These are phyloP conservation scores for Columbina picui DNA, from an alignment of 2,113 vertebrate species.

Conservation along the genomic window DNA sequence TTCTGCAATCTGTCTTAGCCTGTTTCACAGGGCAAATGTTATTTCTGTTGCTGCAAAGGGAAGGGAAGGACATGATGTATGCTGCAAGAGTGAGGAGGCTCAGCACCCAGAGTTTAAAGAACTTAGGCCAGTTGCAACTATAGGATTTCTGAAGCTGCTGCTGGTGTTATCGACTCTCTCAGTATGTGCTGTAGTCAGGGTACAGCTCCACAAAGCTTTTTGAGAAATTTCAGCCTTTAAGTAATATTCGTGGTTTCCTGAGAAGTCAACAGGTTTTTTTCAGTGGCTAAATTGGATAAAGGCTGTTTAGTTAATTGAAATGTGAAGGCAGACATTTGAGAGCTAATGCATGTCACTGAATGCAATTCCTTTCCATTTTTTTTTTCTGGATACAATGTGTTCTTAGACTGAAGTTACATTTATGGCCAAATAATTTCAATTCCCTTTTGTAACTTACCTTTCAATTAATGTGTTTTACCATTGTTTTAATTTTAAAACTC, in stretches of 20 bases:
- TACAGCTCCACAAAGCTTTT: not conserved
- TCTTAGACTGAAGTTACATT: not conserved
- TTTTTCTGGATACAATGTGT: not conserved
- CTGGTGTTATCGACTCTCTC: rapidly evolving
- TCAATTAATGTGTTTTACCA: constrained; percentile 17
- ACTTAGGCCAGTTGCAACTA: not conserved
- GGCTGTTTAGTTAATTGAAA: constrained; percentile 8
- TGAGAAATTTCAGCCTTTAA: not conserved
- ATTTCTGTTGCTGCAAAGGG: not conserved
- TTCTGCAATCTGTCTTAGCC: not conserved
- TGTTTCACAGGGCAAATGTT: not conserved
- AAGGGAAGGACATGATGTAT: not conserved
- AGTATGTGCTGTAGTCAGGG: not conserved
- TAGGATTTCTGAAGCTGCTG: not conserved
- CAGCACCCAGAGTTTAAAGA: not conserved
- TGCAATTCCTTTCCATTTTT: not conserved
- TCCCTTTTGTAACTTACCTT: constrained; percentile 23
- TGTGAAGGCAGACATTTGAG: not conserved
- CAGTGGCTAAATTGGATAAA: not conserved
- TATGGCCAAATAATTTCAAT: constrained; percentile 12
- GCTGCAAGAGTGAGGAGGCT: not conserved
- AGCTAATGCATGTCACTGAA: not conserved
- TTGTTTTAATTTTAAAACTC: constrained; percentile 56
- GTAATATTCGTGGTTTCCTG: not conserved
- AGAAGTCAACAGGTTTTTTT: not conserved